phyloP scores from a whole-genome alignment of 2,797 vertebrate genomes.

The Protonibea diacanthus region DNA sequence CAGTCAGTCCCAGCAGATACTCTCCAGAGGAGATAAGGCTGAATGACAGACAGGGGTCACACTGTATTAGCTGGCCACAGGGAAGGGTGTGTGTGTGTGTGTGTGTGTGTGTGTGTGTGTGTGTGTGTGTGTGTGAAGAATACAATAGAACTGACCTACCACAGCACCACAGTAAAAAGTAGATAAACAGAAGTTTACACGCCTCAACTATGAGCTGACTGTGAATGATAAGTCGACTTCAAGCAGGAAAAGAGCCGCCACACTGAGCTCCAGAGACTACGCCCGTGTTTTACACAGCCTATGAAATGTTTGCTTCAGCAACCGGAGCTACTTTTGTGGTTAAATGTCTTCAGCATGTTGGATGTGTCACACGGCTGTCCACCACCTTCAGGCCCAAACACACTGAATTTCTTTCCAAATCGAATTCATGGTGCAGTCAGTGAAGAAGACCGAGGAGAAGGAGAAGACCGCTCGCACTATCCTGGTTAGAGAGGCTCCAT shows the following conservation, averaged over 20 bases:
- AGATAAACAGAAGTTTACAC: neutral
- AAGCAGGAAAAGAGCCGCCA: too few relatives aligned
- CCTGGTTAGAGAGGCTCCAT: constrained; percentile 17
- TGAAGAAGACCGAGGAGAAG: neutral
- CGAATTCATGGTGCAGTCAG: neutral
- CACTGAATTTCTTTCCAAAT: neutral
- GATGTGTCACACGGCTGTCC: neutral
- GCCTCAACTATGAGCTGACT: too few relatives aligned
- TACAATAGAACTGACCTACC: constrained; percentile 11
- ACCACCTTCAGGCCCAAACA: neutral
- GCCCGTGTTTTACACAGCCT: too few relatives aligned
- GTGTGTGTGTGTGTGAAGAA: neutral
- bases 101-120: constrained; percentile 21
- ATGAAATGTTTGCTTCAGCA: neutral
- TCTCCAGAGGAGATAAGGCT: constrained; percentile 64
- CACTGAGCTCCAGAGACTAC: too few relatives aligned
- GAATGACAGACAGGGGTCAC: constrained; percentile 73
- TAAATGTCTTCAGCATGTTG: neutral
- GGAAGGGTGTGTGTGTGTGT: constrained; percentile 31
- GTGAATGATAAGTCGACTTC: neutral
- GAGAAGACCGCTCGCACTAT: neutral
- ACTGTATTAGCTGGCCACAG: constrained; percentile 63
- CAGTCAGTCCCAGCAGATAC: constrained; percentile 56
- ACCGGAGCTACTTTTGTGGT: constrained; percentile 8
- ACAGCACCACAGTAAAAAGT: neutral